Conservation (phyloP, 2,888 invertebrate genomes). For the Thereva unica region DNA sequence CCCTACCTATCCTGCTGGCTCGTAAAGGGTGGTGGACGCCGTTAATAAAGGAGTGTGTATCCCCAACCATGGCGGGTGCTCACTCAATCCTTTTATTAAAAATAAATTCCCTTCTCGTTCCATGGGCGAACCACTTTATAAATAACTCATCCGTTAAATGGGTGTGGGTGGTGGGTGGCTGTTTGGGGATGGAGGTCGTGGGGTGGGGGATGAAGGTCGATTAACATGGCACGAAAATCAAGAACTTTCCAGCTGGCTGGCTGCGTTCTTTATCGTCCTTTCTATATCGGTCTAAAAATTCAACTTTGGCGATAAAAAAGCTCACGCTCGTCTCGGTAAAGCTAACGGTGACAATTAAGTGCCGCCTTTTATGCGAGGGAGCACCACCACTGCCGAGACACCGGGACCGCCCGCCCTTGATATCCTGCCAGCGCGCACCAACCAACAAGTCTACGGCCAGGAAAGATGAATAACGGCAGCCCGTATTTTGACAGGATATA, state of each 20-base stretch:
- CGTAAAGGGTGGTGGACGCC: neutral
- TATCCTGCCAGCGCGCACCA: too few relatives aligned
- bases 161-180: too few relatives aligned
- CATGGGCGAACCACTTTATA: neutral
- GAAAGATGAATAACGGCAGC: conserved; percentile 26
- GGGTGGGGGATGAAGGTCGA: conserved; percentile 13
- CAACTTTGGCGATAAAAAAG: conserved; percentile 25
- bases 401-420: neutral
- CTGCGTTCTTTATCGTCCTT: conserved; percentile 19
- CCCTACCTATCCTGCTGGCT: too few relatives aligned
- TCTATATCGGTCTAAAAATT: conserved; percentile 15
- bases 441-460: neutral
- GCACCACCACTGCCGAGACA: neutral
- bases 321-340: conserved; percentile 17
- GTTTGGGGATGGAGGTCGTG: neutral
- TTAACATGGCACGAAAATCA: conserved; percentile 26
- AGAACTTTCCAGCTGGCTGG: conserved; percentile 24
- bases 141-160: conserved; percentile 7
- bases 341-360: conserved; percentile 22
- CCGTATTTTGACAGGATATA: conserved; percentile 27
- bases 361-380: neutral
- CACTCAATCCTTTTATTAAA: conserved; percentile 24
- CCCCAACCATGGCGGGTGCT: neutral
- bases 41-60: conserved; percentile 7
- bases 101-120: conserved; percentile 18